Conservation (phyloP, 2,888 invertebrate genomes). For the Sepioteuthis lessoniana region DNA sequence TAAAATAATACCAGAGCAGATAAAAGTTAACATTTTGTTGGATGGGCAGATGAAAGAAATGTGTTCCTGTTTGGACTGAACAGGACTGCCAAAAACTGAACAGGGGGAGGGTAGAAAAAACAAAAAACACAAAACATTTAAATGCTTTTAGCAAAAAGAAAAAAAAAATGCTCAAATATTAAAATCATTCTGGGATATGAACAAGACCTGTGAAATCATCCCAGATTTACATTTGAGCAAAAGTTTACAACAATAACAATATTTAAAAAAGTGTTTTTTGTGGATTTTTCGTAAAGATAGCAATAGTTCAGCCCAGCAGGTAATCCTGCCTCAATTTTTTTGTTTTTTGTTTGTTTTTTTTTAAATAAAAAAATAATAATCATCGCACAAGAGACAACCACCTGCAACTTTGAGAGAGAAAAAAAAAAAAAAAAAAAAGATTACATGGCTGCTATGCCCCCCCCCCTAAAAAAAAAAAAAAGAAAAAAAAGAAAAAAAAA, state of each 20-base stretch:
- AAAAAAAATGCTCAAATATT: neutral
- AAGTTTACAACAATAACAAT: neutral
- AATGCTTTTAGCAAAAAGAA: neutral
- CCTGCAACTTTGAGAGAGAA: neutral
- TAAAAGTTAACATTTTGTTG: neutral
- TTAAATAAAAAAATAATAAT: neutral
- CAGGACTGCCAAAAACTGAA: slow-evolving; percentile 10
- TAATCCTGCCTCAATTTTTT: neutral
- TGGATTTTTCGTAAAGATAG: neutral
- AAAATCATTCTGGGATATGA: neutral
- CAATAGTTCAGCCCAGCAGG: neutral
- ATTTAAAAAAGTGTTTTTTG: too few relatives aligned
- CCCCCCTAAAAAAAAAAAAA: too few relatives aligned
- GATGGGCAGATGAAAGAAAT: neutral
- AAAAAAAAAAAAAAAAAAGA: neutral
- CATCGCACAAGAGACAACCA: neutral
- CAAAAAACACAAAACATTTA: neutral
- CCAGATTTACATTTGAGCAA: neutral
- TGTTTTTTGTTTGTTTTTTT: neutral
- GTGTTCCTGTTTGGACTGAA: neutral
- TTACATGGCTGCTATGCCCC: too few relatives aligned
- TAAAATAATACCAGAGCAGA: neutral
- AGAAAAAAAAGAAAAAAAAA: neutral
- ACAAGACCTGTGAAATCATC: neutral
- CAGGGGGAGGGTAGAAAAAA: neutral